phyloP scores from a whole-genome alignment of 2,888 invertebrate genomes.

The Drosophila mimica region DNA sequence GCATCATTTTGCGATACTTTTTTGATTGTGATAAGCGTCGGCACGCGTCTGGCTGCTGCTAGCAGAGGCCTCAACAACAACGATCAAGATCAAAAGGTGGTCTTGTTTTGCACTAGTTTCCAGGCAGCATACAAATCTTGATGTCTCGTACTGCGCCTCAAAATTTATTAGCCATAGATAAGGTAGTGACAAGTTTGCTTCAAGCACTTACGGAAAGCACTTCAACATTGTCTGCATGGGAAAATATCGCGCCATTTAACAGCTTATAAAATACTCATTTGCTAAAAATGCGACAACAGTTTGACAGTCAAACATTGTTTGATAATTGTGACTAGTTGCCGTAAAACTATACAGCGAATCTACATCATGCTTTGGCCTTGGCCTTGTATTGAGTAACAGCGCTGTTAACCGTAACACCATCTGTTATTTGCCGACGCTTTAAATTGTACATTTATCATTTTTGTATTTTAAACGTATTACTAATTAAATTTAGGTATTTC shows the following conservation, averaged over 20 bases:
- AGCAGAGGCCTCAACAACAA: slow-evolving; percentile 12
- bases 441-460: background rate
- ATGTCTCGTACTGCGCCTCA: slow-evolving; percentile 34
- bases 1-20: slow-evolving; percentile 26
- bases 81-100: slow-evolving; percentile 58
- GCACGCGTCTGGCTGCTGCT: slow-evolving; percentile 67
- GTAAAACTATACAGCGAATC: slow-evolving; percentile 10
- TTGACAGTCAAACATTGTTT: background rate
- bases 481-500: slow-evolving; percentile 67
- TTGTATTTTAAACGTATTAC: slow-evolving; percentile 66
- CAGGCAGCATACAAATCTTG: slow-evolving; percentile 55
- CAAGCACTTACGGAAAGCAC: slow-evolving; percentile 7
- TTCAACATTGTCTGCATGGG: slow-evolving; percentile 18
- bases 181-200: slow-evolving; percentile 21
- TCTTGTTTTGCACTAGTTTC: slow-evolving; percentile 37
- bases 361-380: slow-evolving; percentile 28
- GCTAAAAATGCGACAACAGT: slow-evolving; percentile 22
- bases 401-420: slow-evolving; percentile 25
- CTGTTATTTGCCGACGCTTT: slow-evolving; percentile 8
- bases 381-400: slow-evolving; percentile 39
- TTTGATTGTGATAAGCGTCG: slow-evolving; percentile 64
- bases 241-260: slow-evolving; percentile 60
- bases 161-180: slow-evolving; percentile 50
- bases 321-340: slow-evolving; percentile 4
- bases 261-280: slow-evolving; percentile 52